These are phyloP conservation scores for Rhabdornis inornatus DNA, from an alignment of 2,113 vertebrate genomes.

Conservation along the genomic window DNA sequence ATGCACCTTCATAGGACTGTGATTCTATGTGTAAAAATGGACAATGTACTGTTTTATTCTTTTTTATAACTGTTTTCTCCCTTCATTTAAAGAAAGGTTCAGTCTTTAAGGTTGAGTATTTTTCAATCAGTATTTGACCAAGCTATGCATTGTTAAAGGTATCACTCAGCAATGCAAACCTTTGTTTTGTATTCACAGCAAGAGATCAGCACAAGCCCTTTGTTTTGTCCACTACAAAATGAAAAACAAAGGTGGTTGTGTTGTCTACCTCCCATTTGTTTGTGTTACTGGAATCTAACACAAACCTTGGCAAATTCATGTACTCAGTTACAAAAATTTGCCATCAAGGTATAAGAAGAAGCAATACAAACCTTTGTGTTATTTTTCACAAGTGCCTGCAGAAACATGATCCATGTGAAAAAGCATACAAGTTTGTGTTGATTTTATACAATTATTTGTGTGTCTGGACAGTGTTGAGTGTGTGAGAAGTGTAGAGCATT, in stretches of 20 bases:
- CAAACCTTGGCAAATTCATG: slow-evolving; percentile 72
- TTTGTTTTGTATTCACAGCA: slow-evolving; percentile 48
- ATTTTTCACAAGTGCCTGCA: slow-evolving; percentile 74
- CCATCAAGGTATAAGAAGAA: slow-evolving; percentile 24
- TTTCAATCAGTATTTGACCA: slow-evolving; percentile 31
- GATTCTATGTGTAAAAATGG: not conserved
- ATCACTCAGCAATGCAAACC: slow-evolving; percentile 56
- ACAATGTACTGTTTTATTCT: not conserved
- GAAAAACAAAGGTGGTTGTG: slow-evolving; percentile 74
- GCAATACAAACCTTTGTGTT: slow-evolving; percentile 68
- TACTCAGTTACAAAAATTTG: slow-evolving; percentile 63
- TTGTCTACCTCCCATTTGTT: slow-evolving; percentile 62
- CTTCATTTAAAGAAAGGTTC: slow-evolving; percentile 8
- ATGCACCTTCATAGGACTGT: slow-evolving; percentile 28
- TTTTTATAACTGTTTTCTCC: not conserved
- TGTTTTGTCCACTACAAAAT: slow-evolving; percentile 59
- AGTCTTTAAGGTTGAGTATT: slow-evolving; percentile 25
- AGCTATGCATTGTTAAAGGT: slow-evolving; percentile 4
- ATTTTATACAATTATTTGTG: slow-evolving; percentile 42
- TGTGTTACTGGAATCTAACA: slow-evolving; percentile 75
- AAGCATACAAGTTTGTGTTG: slow-evolving; percentile 76
- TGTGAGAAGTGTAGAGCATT: slow-evolving; percentile 48
- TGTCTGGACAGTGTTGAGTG: slow-evolving; percentile 58
- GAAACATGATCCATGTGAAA: slow-evolving; percentile 72
- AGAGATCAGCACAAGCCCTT: slow-evolving; percentile 73